These are phyloP conservation scores for Linnaemya vulpina DNA, from an alignment of 2,888 invertebrate genomes.

Conservation along the genomic window DNA sequence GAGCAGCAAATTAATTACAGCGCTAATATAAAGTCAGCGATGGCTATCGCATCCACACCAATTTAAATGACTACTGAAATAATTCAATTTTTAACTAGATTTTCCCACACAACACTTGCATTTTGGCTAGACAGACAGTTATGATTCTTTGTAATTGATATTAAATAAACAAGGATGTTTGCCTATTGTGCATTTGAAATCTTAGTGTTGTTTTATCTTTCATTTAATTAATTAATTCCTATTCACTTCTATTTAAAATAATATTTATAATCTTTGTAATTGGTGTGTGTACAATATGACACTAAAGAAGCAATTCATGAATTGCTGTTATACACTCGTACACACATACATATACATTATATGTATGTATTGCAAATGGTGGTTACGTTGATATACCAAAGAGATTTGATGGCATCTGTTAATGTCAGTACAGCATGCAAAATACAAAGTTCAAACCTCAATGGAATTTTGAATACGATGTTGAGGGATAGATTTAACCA, in stretches of 20 bases:
- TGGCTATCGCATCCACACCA: no score
- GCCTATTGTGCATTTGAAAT: not conserved
- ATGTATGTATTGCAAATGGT: not conserved
- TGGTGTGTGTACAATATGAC: conserved; percentile 13
- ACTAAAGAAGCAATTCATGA: conserved; percentile 52
- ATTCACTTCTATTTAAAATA: not conserved
- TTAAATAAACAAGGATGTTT: no score
- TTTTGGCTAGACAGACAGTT: no score
- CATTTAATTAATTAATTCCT: not conserved
- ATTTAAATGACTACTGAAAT: no score
- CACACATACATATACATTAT: not conserved
- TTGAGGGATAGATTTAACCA: conserved; percentile 22
- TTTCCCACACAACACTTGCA: no score
- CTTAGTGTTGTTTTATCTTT: not conserved
- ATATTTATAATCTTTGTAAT: conserved; percentile 43
- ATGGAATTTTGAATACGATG: not conserved
- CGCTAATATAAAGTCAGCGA: no score
- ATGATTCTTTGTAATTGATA: no score
- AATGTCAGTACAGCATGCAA: conserved; percentile 3
- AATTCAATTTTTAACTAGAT: not conserved
- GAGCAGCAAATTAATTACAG: no score
- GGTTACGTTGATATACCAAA: conserved; percentile 30
- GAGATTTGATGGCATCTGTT: conserved; percentile 27
- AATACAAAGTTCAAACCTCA: conserved; percentile 3
- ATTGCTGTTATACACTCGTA: not conserved